Base-by-base conservation (phyloP, 2,888 invertebrate species). In the Danaus chrysippus region DNA sequence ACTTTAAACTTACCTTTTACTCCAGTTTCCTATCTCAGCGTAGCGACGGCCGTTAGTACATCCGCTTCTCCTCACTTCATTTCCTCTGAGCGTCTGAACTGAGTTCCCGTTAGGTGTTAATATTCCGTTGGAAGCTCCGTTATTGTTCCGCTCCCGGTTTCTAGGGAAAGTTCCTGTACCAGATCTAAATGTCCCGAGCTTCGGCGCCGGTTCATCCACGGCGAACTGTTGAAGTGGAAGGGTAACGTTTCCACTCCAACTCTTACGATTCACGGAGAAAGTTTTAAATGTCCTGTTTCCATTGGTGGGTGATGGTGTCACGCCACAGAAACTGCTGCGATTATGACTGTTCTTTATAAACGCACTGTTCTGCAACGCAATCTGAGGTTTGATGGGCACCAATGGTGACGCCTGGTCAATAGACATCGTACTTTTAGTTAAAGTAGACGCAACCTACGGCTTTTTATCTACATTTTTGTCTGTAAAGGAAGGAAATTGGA, bases 11-110 rank as follows among this genome's bases (percentile, higher is more conserved):
- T 73, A 91, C 91, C 91, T 91, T 84, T 91, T 91, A 80, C 83
- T 91, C 92, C 92, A 92, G 85, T 91, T 91, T 80, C 92, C 92
- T 78, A 92, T 92, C 83, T 92, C 92, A 58, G 92, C 92, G 81
- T 92, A 92, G 68, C 92, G 89, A 68, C 92, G 86, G 74, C 92
- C 92, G 82, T 90, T 90, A 68, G 85, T 77, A 74, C 87, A 86
- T 82, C 87, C 89, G 84, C 84, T 87, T 78, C 90, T 88, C 72
- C 91, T 87, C 79, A 88, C 83, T 84, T 91, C 91, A 88, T 89
- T 91, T 87, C 91, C 91, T 84, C 77, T 87, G 69, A 87, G 82
- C 73, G 87, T 84, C 77, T 87, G 86, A 72, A 87, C 84, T 53
- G 85, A 79, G 82, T 91, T 91, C 75, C 91, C 91, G 83, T 91